These are phyloP conservation scores for Leucoraja ocellata DNA, from an alignment of 2,797 vertebrate genomes.

Conservation along the genomic window DNA sequence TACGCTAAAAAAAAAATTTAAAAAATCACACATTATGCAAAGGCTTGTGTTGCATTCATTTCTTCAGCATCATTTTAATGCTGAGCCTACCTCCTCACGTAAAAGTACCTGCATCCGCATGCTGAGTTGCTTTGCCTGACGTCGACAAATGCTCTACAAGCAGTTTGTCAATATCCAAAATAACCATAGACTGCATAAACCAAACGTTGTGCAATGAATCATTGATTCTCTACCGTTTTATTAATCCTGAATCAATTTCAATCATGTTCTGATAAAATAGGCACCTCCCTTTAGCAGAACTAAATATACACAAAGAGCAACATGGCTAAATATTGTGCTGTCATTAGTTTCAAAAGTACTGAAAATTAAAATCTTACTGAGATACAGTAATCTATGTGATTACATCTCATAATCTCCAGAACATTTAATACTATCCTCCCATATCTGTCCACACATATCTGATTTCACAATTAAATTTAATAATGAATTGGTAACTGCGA, in stretches of 20 bases:
- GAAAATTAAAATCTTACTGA: background rate
- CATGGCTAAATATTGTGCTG: background rate
- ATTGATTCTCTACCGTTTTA: background rate
- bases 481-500: background rate
- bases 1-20: no score
- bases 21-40: background rate
- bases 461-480: background rate
- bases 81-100: background rate
- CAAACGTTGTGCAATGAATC: slow-evolving; percentile 12
- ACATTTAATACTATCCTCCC: background rate
- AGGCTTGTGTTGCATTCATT: background rate
- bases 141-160: background rate
- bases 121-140: background rate
- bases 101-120: background rate
- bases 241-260: no score
- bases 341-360: background rate
- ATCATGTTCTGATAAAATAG: background rate
- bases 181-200: background rate
- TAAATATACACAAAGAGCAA: background rate
- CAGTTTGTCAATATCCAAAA: background rate
- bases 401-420: background rate
- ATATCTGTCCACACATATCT: background rate
- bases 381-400: background rate
- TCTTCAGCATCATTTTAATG: background rate
- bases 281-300: background rate